phyloP scores from a whole-genome alignment of 2,888 invertebrate species.

The Agonopterix alstromeriana region DNA sequence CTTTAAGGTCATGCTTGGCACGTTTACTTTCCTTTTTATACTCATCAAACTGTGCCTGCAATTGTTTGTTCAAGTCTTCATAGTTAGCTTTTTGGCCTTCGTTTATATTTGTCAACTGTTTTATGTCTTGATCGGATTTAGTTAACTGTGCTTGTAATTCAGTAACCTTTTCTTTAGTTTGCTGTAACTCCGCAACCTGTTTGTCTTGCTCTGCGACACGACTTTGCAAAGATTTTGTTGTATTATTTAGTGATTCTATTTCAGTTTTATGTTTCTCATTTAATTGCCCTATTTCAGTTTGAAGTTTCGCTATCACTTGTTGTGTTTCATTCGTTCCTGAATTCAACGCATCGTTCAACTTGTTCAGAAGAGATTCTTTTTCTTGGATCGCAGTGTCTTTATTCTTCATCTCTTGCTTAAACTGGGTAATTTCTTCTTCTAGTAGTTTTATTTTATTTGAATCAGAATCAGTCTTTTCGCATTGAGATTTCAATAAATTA shows the following conservation, averaged over 20 bases:
- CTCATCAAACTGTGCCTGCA: slow-evolving; percentile 59
- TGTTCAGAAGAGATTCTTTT: slow-evolving; percentile 40
- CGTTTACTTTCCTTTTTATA: slow-evolving; percentile 66
- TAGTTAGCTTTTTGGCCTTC: slow-evolving; percentile 68
- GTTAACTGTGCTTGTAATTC: slow-evolving; percentile 55
- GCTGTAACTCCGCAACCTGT: slow-evolving; percentile 44
- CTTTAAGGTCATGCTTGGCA: slow-evolving; percentile 68
- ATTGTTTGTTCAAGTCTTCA: slow-evolving; percentile 63
- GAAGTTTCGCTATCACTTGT: slow-evolving; percentile 40
- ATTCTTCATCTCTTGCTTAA: slow-evolving; percentile 37
- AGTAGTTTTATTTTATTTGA: slow-evolving; percentile 35
- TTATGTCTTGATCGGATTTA: slow-evolving; percentile 65
- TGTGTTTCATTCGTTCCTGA: slow-evolving; percentile 46
- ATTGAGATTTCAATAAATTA: slow-evolving; percentile 41
- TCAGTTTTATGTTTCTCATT: slow-evolving; percentile 49
- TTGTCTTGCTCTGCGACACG: slow-evolving; percentile 48
- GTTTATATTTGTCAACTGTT: slow-evolving; percentile 60
- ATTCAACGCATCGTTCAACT: slow-evolving; percentile 41
- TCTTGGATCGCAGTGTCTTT: slow-evolving; percentile 41
- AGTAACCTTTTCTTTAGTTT: slow-evolving; percentile 50
- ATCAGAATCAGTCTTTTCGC: slow-evolving; percentile 39
- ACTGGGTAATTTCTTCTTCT: slow-evolving; percentile 40
- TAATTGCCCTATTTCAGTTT: slow-evolving; percentile 49
- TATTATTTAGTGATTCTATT: slow-evolving; percentile 52
- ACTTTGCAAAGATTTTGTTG: slow-evolving; percentile 43